These are phyloP conservation scores for Cheilinus undulatus DNA, from an alignment of 2,113 vertebrate genomes.

Conservation along the genomic window DNA sequence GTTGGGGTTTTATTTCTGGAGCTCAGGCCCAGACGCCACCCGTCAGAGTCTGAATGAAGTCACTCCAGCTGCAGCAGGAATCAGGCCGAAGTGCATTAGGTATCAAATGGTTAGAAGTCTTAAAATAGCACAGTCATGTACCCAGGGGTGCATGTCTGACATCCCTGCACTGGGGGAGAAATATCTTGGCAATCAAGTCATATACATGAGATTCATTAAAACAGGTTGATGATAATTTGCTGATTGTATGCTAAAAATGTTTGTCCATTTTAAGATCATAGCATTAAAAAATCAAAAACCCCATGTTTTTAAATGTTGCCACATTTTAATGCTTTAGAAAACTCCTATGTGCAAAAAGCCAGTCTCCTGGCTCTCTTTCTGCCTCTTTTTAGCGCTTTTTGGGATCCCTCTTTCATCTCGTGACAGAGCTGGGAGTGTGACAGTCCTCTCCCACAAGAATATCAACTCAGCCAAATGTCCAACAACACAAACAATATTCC, in stretches of 20 bases:
- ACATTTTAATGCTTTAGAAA: neutral
- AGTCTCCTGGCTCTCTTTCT: neutral
- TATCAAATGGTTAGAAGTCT: constrained; percentile 59
- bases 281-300: neutral
- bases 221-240: neutral
- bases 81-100: constrained; percentile 53
- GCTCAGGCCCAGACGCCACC: constrained; percentile 39
- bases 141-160: constrained; percentile 8
- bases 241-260: neutral
- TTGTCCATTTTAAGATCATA: neutral
- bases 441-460: constrained; percentile 8
- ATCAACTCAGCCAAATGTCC: constrained; percentile 25
- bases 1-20: constrained; percentile 65
- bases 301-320: neutral
- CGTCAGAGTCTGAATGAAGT: constrained; percentile 55
- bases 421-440: neutral
- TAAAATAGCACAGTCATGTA: constrained; percentile 53
- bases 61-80: constrained; percentile 62
- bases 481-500: constrained; percentile 26
- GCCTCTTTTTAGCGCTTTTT: neutral
- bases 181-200: neutral
- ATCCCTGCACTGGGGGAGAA: neutral
- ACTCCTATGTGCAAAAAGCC: neutral
- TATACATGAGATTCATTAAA: neutral
- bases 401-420: constrained; percentile 27